Percentiles rank a stretch among this genome's conserved stretches.
These are phyloP conservation scores for Varroa destructor DNA, from an alignment of 1,140 invertebrate species.

Conservation along the genomic window DNA sequence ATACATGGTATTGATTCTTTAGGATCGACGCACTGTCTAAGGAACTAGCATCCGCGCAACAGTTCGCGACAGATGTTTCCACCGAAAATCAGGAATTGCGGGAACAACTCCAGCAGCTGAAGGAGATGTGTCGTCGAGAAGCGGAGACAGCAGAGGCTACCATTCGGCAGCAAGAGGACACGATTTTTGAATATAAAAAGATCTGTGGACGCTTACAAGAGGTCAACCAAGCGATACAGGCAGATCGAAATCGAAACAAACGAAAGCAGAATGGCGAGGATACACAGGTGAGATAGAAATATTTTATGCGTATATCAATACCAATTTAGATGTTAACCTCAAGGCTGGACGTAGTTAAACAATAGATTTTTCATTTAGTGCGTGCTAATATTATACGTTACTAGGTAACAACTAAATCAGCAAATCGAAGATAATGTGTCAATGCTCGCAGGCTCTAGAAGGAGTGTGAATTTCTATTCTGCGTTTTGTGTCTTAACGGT, in stretches of 20 bases:
- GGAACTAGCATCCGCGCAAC: not conserved
- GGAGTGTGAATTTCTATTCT: no score
- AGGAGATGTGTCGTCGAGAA: conserved; percentile 68
- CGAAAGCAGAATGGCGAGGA: conserved; percentile 16
- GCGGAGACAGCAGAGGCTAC: conserved; percentile 54
- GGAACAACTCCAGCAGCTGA: conserved; percentile 46
- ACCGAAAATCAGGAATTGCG: conserved; percentile 5
- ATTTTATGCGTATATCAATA: no score
- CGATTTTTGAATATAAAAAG: conserved; percentile 62
- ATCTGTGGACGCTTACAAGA: conserved; percentile 13
- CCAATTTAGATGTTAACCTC: conserved; percentile 33
- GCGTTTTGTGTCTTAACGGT: conserved; percentile 28
- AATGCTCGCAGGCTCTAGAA: no score
- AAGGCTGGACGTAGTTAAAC: conserved; percentile 63
- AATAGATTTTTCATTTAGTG: conserved; percentile 44
- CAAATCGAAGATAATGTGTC: no score
- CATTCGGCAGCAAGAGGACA: conserved; percentile 42
- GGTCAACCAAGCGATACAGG: conserved; percentile 21
- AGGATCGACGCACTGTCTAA: conserved; percentile 17
- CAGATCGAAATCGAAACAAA: conserved; percentile 23
- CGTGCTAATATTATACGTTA: no score
- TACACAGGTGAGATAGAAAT: not conserved
- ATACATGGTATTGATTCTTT: not conserved
- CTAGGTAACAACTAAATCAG: no score
- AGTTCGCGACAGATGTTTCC: conserved; percentile 2